Evolutionary conservation across 1,140 invertebrate species (phyloP), one percentile per base, ranked within the genome.

Genomic region (Yoshiicerus persimilis): DNA sequence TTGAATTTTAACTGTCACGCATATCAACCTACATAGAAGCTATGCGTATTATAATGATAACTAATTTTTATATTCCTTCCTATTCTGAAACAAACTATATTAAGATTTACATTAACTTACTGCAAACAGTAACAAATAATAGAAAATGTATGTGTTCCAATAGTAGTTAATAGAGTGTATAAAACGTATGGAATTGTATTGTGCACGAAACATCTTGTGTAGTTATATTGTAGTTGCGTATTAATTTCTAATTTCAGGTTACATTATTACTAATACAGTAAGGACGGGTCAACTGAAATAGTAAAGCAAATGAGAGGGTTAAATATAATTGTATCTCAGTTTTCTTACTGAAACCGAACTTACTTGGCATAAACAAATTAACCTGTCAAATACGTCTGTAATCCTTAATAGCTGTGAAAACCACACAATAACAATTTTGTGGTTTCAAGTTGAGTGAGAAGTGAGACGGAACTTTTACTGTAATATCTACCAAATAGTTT

Each of bases 361-460:
- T 36, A 80, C 75, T 9, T 36, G 75, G 16, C 75, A 80, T 80
- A 80, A 80, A 80, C 75, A 80, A 80, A 80, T 80, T 80, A 80
- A 80, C 75, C 75, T 80, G 75, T 80, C 75, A 80, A 34, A 36
- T 34, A 34, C 36, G 20, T 38, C 75, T 80, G 30, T 77, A 80
- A 80, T 80, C 32, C n/a, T 38, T 36, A 38, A 80, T 36, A 36
- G 16, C 75, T 36, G 66, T 77, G 34, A 38, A 80, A 38, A 80
- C 75, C 75, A 36, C 75, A 80, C 6, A 66, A 20, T n/a, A 80
- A 34, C n/a, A 36, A 32, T 80, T 80, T 80, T 80, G 75, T 38
- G 75, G 75, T 80, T 38, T 80, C 32, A 10, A 20, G 30, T 80
- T 80, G 75, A 36, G 75, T 80, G 75, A 80, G 66, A 75, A 11